A percentile compares a stretch with the other conserved stretches of the same genome.
Evolutionary conservation across 2,888 invertebrate genomes (phyloP).

Genomic region (Anarsia innoxiella): DNA sequence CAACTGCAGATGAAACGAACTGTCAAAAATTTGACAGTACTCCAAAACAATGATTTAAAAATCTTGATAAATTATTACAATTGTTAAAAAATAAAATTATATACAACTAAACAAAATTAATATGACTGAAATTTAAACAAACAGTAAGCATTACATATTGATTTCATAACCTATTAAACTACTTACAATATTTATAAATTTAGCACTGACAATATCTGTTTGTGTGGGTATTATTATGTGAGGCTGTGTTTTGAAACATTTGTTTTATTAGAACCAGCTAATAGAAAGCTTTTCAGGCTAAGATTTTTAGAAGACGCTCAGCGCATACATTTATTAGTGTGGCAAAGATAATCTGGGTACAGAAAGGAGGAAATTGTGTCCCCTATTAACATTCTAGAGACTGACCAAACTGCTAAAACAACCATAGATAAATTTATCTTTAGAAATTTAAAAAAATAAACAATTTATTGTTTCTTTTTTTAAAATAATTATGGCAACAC

Average conservation of each 20-base stretch:
- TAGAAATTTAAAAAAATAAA: not conserved
- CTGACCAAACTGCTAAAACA: not conserved
- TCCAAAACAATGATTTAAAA: not conserved
- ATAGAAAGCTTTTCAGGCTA: not conserved
- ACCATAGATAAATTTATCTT: not conserved
- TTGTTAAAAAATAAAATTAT: conserved; percentile 33
- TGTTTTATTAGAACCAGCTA: conserved; percentile 5
- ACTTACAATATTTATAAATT: conserved; percentile 34
- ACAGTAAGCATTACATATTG: conserved; percentile 29
- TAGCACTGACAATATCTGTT: conserved; percentile 23
- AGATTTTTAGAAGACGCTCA: not conserved
- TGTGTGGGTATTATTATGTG: conserved; percentile 8
- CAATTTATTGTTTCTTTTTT: no score
- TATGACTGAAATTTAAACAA: conserved; percentile 34
- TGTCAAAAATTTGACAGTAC: no score
- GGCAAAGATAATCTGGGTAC: conserved; percentile 4
- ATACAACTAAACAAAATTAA: conserved; percentile 33
- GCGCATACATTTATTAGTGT: not conserved
- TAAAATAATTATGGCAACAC: no score
- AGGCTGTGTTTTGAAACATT: conserved; percentile 6
- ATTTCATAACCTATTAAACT: conserved; percentile 40
- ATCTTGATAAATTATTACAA: conserved; percentile 29
- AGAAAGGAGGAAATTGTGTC: conserved; percentile 1
- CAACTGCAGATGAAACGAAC: no score
- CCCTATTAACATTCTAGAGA: not conserved